Percentiles rank a stretch among this genome's conserved stretches.
phyloP scores from a whole-genome alignment of 2,888 invertebrate genomes.

The Brachyptera putata region DNA sequence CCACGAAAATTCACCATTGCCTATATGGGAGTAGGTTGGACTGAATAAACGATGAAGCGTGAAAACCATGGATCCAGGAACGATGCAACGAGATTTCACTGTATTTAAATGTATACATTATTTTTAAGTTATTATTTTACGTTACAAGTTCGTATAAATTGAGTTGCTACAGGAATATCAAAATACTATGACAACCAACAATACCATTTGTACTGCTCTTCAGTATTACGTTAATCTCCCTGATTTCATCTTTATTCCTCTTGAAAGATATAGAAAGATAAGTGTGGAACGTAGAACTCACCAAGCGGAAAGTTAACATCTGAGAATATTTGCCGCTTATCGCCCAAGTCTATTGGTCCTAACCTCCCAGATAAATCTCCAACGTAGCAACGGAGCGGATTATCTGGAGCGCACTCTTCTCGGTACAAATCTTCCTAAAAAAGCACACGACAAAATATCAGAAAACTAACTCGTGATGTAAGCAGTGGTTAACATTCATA shows the following conservation, averaged over 20 bases:
- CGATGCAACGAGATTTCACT: no score
- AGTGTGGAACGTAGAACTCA: slow-evolving; percentile 36
- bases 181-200: no score
- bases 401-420: slow-evolving; percentile 82
- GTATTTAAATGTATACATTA: no score
- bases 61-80: no score
- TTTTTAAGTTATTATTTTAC: no score
- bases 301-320: slow-evolving; percentile 83
- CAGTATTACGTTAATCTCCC: background rate
- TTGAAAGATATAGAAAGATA: background rate
- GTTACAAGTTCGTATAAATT: no score
- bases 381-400: slow-evolving; percentile 85
- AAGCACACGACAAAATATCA: slow-evolving; percentile 26
- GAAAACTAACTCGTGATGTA: no score
- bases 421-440: slow-evolving; percentile 82
- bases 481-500: no score
- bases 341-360: slow-evolving; percentile 78
- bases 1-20: no score
- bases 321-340: slow-evolving; percentile 68
- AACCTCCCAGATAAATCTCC: slow-evolving; percentile 84
- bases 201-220: background rate
- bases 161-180: no score
- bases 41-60: no score
- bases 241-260: background rate
- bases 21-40: no score